A percentile compares a stretch with the other conserved stretches of the same genome.
Conservation (phyloP, 1,140 invertebrate species). For the Heliconius hewitsoni region DNA sequence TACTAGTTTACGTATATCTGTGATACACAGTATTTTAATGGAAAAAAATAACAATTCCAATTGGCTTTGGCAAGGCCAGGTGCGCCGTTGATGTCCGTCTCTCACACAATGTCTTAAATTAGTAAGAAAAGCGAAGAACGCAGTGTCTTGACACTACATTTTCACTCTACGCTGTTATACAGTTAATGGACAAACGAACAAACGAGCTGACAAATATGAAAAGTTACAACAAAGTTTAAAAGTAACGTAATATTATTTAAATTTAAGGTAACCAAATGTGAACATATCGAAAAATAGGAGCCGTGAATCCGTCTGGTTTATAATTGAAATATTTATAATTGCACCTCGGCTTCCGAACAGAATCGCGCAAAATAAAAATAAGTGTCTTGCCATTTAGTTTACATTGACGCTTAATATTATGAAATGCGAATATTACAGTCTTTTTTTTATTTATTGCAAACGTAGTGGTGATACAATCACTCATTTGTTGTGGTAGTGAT, state of each 20-base stretch:
- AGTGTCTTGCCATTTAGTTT: conserved; percentile 35
- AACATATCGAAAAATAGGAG: conserved; percentile 52
- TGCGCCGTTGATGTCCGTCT: no score
- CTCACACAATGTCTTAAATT: no score
- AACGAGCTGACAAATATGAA: background rate
- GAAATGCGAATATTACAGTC: background rate
- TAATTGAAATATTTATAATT: conserved; percentile 79
- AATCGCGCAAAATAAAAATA: conserved; percentile 50
- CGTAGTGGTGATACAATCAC: background rate
- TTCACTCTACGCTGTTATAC: no score
- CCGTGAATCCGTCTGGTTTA: conserved; percentile 60
- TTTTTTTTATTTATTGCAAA: background rate
- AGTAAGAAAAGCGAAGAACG: no score
- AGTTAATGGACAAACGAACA: no score
- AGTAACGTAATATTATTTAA: background rate
- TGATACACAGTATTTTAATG: no score
- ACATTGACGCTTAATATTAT: conserved; percentile 25
- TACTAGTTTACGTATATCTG: no score
- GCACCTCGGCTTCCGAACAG: conserved; percentile 43
- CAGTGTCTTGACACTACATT: no score
- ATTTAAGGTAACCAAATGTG: conserved; percentile 42
- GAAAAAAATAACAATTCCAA: no score
- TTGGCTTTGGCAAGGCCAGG: no score
- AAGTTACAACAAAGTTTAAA: background rate
- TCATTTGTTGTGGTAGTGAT: no score